Conservation (phyloP, 2,113 vertebrate genomes). For the Lethenteron camtschaticum region DNA sequence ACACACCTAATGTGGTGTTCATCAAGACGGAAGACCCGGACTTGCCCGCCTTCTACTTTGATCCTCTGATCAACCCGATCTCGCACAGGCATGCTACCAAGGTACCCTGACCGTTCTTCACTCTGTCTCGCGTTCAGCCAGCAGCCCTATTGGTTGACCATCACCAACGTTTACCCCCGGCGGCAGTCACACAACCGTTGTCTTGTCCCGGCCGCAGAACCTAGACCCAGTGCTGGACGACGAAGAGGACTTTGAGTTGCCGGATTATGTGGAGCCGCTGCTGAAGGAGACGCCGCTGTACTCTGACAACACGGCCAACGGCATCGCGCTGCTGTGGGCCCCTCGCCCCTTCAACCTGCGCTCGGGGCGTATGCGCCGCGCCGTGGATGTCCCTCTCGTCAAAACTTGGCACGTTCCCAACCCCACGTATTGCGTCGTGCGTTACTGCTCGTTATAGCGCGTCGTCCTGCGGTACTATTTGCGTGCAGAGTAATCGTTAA, state of each 20-base stretch:
- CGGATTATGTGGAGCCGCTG: slow-evolving; percentile 83
- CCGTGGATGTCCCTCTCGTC: slow-evolving; percentile 81
- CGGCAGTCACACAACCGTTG: background rate
- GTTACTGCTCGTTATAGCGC: no score
- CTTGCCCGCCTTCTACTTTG: slow-evolving; percentile 93
- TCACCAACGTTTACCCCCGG: no score
- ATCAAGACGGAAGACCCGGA: slow-evolving; percentile 98
- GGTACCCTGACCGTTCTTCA: slow-evolving; percentile 19
- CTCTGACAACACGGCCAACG: slow-evolving; percentile 87
- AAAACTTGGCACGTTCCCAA: slow-evolving; percentile 61
- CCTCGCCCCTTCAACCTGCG: slow-evolving; percentile 83
- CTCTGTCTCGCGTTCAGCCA: no score
- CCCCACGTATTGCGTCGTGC: no score
- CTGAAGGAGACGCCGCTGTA: slow-evolving; percentile 89
- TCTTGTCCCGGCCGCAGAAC: slow-evolving; percentile 30
- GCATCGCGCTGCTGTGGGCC: slow-evolving; percentile 90
- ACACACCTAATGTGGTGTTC: slow-evolving; percentile 92
- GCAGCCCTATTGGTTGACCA: no score
- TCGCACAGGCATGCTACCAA: slow-evolving; percentile 94
- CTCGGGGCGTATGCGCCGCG: slow-evolving; percentile 77
- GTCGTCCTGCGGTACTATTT: no score
- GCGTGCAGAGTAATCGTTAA: no score
- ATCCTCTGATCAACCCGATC: slow-evolving; percentile 92
- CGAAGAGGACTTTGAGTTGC: slow-evolving; percentile 91
- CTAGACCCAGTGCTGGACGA: slow-evolving; percentile 89